These are phyloP conservation scores for Cephus runcator DNA, from an alignment of 2,888 invertebrate species.

Conservation along the genomic window DNA sequence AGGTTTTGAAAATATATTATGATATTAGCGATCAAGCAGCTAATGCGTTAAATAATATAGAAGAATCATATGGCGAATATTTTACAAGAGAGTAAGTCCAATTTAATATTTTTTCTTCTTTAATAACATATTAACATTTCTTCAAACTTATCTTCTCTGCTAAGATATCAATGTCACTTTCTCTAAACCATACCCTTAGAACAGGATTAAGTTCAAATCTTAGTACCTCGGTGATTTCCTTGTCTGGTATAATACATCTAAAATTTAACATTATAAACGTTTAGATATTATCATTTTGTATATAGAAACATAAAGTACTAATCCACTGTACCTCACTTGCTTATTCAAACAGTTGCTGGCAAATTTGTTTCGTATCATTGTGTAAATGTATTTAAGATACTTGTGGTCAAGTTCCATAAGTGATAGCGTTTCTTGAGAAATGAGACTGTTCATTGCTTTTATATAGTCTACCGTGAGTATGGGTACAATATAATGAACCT, in stretches of 20 bases:
- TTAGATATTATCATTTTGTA: background rate
- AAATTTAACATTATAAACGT: background rate
- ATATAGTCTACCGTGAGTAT: slow-evolving; percentile 69
- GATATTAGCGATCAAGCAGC: slow-evolving; percentile 58
- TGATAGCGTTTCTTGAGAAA: slow-evolving; percentile 30
- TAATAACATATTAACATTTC: slow-evolving; percentile 32
- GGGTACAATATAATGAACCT: slow-evolving; percentile 71
- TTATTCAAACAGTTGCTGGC: slow-evolving; percentile 44
- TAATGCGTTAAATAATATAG: slow-evolving; percentile 47
- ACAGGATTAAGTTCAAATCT: slow-evolving; percentile 46
- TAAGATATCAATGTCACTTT: slow-evolving; percentile 44
- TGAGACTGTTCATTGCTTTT: slow-evolving; percentile 64
- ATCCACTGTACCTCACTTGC: slow-evolving; percentile 44
- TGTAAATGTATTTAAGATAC: slow-evolving; percentile 51
- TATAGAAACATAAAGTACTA: background rate
- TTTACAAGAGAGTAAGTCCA: slow-evolving; percentile 56
- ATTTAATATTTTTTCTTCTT: slow-evolving; percentile 10
- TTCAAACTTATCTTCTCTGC: slow-evolving; percentile 44
- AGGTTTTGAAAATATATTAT: slow-evolving; percentile 58
- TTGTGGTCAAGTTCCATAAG: slow-evolving; percentile 42
- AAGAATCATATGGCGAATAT: slow-evolving; percentile 58
- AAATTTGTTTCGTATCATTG: slow-evolving; percentile 49
- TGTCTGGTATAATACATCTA: slow-evolving; percentile 53
- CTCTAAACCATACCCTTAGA: slow-evolving; percentile 53
- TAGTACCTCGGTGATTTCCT: slow-evolving; percentile 36